Conservation (phyloP, 2,113 vertebrate genomes). For the Sturnus vulgaris region DNA sequence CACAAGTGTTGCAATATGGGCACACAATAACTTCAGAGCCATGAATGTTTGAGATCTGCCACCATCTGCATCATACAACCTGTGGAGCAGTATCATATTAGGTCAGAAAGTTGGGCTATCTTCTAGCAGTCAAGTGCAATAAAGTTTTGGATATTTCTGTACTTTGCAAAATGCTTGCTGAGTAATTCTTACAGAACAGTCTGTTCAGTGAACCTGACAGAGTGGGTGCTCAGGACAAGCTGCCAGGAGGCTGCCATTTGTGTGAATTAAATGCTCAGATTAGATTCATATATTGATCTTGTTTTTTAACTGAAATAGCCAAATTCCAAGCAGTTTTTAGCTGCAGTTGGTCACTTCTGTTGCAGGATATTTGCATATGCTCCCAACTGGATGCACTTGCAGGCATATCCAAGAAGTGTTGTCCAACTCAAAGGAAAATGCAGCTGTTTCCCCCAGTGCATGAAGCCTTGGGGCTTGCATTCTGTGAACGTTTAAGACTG, state of each 20-base stretch:
- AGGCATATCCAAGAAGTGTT: background rate
- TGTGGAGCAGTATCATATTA: background rate
- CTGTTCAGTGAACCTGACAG: background rate
- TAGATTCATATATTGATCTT: background rate
- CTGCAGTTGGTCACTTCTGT: background rate
- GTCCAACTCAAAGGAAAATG: background rate
- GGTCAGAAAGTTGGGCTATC: background rate
- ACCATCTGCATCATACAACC: background rate
- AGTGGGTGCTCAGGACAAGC: background rate
- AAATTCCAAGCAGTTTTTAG: background rate
- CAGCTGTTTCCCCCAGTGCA: background rate
- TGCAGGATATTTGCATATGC: background rate
- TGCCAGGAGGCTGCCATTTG: background rate
- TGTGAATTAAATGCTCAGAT: background rate
- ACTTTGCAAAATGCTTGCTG: background rate
- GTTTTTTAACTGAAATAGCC: background rate
- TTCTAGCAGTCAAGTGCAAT: background rate
- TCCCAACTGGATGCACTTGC: background rate
- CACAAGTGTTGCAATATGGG: background rate
- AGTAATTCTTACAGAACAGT: background rate
- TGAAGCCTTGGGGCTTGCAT: background rate
- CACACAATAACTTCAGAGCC: background rate
- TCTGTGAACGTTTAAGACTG: background rate
- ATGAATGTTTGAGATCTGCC: background rate
- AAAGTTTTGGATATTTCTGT: background rate